Evolutionary conservation across 2,888 invertebrate genomes (phyloP).

Genomic region (Danaus chrysippus): DNA sequence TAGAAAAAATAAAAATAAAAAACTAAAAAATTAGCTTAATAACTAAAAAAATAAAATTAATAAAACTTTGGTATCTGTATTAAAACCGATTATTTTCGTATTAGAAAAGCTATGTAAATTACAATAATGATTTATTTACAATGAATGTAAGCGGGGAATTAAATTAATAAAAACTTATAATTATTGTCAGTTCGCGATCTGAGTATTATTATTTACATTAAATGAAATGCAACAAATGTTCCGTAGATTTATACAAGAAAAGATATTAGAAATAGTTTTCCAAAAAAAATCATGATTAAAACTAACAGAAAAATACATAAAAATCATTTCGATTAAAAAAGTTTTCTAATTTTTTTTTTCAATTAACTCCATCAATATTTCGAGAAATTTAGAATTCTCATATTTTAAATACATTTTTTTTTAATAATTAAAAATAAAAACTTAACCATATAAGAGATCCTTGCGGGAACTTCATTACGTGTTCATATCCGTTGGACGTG

Average conservation of each 20-base stretch:
- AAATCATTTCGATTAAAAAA: background rate
- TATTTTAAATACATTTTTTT: background rate
- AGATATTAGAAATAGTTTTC: background rate
- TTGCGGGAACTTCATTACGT: slow-evolving; percentile 38
- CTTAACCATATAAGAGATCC: slow-evolving; percentile 56
- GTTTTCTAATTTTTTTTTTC: too few species aligned
- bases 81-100: slow-evolving; percentile 75
- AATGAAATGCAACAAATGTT: slow-evolving; percentile 30
- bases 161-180: slow-evolving; percentile 68
- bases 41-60: slow-evolving; percentile 72
- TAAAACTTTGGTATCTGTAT: slow-evolving; percentile 78
- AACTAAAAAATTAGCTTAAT: slow-evolving; percentile 63
- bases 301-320: background rate
- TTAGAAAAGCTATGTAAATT: slow-evolving; percentile 66
- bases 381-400: slow-evolving; percentile 6
- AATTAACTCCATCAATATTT: too few species aligned
- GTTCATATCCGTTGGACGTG: slow-evolving; percentile 61
- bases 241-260: slow-evolving; percentile 7
- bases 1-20: slow-evolving; percentile 50
- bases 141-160: slow-evolving; percentile 50
- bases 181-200: slow-evolving; percentile 77
- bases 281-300: slow-evolving; percentile 3
- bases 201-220: slow-evolving; percentile 55
- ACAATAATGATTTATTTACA: slow-evolving; percentile 68
- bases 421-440: slow-evolving; percentile 31